A percentile compares a stretch with the other conserved stretches of the same genome.
These are phyloP conservation scores for Aphodius sticticus DNA, from an alignment of 2,888 invertebrate genomes.

Conservation along the genomic window DNA sequence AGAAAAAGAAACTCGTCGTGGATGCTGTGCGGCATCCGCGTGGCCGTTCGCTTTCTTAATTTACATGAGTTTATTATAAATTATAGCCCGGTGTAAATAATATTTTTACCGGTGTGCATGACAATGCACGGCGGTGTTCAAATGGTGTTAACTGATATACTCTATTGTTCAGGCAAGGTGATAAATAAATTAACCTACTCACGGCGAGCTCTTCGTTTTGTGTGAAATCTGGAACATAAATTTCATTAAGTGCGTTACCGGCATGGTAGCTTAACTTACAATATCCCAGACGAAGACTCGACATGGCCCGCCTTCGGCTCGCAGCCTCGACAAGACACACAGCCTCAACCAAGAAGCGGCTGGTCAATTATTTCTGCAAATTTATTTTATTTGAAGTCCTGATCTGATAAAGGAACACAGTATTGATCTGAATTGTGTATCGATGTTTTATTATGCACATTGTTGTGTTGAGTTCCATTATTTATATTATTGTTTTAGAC, in stretches of 20 bases:
- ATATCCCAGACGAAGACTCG: constrained; percentile 48
- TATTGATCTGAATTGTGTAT: constrained; percentile 59
- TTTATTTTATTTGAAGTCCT: constrained; percentile 57
- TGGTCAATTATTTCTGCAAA: constrained; percentile 48
- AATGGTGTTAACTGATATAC: constrained; percentile 57
- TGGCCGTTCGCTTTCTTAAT: constrained; percentile 37
- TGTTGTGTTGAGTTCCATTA: constrained; percentile 54
- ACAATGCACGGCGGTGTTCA: constrained; percentile 46
- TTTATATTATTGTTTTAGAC: constrained; percentile 52
- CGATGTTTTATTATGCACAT: constrained; percentile 57
- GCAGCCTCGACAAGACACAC: constrained; percentile 13
- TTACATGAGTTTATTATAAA: constrained; percentile 42
- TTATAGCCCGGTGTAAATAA: constrained; percentile 43
- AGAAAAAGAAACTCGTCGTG: constrained; percentile 18
- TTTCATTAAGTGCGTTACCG: constrained; percentile 60
- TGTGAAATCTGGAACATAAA: constrained; percentile 57
- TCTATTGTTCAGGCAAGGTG: constrained; percentile 56
- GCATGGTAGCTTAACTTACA: constrained; percentile 56
- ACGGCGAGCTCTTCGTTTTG: constrained; percentile 51
- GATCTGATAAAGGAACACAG: constrained; percentile 59
- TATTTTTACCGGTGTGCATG: constrained; percentile 39
- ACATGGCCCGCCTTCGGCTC: constrained; percentile 19
- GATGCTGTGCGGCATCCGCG: constrained; percentile 12
- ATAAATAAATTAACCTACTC: constrained; percentile 59
- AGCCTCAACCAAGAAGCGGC: constrained; percentile 14